Conservation (phyloP, 2,888 invertebrate genomes). For the Seira musarum region DNA sequence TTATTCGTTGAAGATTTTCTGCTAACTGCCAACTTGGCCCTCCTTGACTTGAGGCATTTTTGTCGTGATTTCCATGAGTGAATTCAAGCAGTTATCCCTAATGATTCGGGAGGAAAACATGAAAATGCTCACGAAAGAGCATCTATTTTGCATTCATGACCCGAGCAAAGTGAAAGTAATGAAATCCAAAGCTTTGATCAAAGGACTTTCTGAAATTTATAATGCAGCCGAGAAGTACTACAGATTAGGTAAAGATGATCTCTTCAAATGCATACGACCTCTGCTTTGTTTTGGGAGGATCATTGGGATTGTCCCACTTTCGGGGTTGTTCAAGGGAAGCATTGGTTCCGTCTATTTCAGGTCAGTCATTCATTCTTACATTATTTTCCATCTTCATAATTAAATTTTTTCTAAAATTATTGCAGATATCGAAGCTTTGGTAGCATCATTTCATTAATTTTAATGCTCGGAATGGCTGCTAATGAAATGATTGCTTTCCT, state of each 20-base stretch:
- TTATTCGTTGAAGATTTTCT: too few species aligned
- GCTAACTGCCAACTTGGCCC: too few species aligned
- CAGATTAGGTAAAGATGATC: neutral
- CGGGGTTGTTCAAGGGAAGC: neutral
- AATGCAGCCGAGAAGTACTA: neutral
- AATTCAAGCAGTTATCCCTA: too few species aligned
- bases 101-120: neutral
- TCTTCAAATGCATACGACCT: neutral
- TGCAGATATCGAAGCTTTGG: constrained; percentile 32
- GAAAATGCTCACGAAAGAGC: neutral
- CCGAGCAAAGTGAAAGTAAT: too few species aligned
- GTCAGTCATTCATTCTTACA: neutral
- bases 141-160: neutral
- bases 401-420: neutral
- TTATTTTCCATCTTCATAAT: neutral
- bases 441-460: constrained; percentile 29
- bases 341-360: neutral
- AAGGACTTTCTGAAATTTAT: neutral
- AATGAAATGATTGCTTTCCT: constrained; percentile 45
- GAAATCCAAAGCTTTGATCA: neutral
- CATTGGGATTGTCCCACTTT: neutral
- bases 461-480: constrained; percentile 36
- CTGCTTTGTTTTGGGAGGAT: neutral
- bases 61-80: too few species aligned
- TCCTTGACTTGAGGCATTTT: too few species aligned